These are phyloP conservation scores for Hypotaenidia okinawae DNA, from an alignment of 2,797 vertebrate genomes.

Conservation along the genomic window DNA sequence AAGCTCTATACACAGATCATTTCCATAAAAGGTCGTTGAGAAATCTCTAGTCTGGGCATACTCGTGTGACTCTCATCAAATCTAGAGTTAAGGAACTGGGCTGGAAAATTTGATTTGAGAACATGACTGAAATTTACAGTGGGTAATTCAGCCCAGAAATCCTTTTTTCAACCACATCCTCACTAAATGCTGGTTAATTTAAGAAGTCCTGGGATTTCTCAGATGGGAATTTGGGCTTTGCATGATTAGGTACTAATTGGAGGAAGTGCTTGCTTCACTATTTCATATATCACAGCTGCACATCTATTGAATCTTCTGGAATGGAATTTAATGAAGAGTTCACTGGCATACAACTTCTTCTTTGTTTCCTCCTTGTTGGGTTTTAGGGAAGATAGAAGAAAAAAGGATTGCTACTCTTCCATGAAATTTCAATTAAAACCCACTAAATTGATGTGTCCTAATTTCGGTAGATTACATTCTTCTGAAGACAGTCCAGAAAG, in stretches of 20 bases:
- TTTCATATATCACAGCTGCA: constrained; percentile 14
- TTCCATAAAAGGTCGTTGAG: constrained; percentile 24
- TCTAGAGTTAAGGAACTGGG: not conserved
- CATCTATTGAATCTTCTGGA: constrained; percentile 19
- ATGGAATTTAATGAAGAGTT: not conserved
- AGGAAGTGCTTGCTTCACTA: not conserved
- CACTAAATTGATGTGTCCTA: not conserved
- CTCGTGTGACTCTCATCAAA: not conserved
- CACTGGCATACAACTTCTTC: not conserved
- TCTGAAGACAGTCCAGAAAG: not conserved
- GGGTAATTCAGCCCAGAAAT: constrained; percentile 2
- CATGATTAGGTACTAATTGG: constrained; percentile 17
- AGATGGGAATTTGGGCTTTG: not conserved
- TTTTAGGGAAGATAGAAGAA: not conserved
- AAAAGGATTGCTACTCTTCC: not conserved
- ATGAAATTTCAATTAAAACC: not conserved
- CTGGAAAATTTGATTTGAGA: constrained; percentile 34
- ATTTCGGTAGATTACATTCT: not conserved
- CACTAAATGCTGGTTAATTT: not conserved
- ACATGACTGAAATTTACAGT: not conserved
- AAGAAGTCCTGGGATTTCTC: not conserved
- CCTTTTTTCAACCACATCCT: not conserved
- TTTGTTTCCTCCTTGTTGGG: not conserved
- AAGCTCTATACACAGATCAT: not conserved
- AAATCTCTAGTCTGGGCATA: not conserved